phyloP scores from a whole-genome alignment of 2,113 vertebrate species.

The Oreochromis tanganicae region DNA sequence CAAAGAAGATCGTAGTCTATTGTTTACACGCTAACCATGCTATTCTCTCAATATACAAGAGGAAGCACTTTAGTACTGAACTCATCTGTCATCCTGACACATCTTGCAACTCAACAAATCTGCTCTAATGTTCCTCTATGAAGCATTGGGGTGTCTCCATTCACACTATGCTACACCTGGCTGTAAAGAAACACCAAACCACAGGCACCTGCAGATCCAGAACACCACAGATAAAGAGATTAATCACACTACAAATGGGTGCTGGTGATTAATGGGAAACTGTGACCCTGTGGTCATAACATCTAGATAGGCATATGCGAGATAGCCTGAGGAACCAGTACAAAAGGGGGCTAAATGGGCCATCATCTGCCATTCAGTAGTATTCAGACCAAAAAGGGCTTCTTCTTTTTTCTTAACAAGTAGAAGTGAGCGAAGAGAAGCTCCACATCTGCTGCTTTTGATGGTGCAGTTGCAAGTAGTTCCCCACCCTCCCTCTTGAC shows the following conservation, averaged over 20 bases:
- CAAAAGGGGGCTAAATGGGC: conserved; percentile 16
- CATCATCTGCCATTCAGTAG: conserved; percentile 40
- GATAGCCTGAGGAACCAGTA: conserved; percentile 11
- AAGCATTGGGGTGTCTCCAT: not conserved
- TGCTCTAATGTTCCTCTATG: conserved; percentile 26
- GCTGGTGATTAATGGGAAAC: conserved; percentile 48
- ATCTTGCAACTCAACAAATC: conserved; percentile 50
- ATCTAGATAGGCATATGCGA: conserved; percentile 41
- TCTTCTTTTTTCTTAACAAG: not conserved
- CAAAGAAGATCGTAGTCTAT: not conserved
- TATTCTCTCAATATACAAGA: conserved; percentile 1
- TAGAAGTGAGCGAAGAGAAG: conserved; percentile 2
- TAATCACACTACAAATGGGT: conserved; percentile 41
- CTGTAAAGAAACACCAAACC: conserved; percentile 41
- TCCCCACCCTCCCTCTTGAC: not conserved
- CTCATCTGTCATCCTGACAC: conserved; percentile 62
- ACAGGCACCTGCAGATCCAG: conserved; percentile 49
- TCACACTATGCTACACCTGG: conserved; percentile 46
- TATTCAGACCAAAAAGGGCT: conserved; percentile 9
- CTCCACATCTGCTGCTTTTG: conserved; percentile 58
- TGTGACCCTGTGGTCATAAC: conserved; percentile 60
- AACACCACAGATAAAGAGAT: conserved; percentile 49
- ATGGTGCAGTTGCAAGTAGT: conserved; percentile 46
- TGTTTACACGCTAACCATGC: not conserved
- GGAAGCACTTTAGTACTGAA: not conserved